Percentiles rank a stretch among this genome's conserved stretches.
phyloP scores from a whole-genome alignment of 2,113 vertebrate genomes.

The Morone saxatilis region DNA sequence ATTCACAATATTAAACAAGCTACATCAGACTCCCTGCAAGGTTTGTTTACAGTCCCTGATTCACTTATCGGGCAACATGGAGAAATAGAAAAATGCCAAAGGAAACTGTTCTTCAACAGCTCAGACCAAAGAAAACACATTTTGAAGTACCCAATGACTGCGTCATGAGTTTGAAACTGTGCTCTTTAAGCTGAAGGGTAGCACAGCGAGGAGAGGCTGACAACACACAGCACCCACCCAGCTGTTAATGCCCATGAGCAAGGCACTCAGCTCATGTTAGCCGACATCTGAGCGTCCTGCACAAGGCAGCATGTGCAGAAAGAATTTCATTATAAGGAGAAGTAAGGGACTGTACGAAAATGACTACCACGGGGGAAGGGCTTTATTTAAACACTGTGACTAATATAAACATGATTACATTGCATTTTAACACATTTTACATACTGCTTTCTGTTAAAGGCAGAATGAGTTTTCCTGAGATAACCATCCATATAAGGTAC shows the following conservation, averaged over 20 bases:
- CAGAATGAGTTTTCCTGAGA: too few species aligned
- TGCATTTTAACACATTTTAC: not conserved
- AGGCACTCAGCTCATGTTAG: not conserved
- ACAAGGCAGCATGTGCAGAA: not conserved
- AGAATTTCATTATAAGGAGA: not conserved
- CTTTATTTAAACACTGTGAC: not conserved
- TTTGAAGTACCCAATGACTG: not conserved
- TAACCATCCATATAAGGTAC: too few species aligned
- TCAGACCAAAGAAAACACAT: not conserved
- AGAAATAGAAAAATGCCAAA: conserved; percentile 3
- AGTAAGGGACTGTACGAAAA: not conserved
- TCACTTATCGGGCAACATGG: not conserved
- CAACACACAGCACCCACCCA: not conserved
- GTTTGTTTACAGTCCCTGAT: not conserved
- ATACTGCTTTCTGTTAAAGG: not conserved
- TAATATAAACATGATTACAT: not conserved
- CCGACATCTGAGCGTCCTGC: not conserved
- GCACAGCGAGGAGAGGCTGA: not conserved
- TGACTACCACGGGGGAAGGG: too few species aligned
- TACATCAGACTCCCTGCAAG: not conserved
- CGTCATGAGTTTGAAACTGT: not conserved
- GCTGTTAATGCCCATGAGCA: not conserved
- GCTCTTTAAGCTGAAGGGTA: not conserved
- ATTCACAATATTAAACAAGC: not conserved
- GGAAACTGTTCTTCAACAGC: not conserved